Evolutionary conservation across 2,113 vertebrate genomes (phyloP).

Genomic region (Sceloporus undulatus): DNA sequence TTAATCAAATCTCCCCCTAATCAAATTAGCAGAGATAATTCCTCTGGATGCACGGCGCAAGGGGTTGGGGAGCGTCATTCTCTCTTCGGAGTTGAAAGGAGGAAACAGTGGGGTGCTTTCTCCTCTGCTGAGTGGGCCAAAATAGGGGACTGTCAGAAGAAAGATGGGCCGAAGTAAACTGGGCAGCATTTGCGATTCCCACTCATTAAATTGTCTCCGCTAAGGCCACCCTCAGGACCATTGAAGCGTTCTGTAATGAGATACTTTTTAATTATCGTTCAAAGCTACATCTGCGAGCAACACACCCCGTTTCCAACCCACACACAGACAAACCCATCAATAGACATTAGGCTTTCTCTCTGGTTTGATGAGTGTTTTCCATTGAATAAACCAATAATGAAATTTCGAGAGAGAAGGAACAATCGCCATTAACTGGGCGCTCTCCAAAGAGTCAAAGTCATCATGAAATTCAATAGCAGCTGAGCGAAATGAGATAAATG

Average conservation of each 20-base stretch:
- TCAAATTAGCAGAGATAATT: slow-evolving; percentile 99
- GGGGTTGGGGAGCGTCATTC: slow-evolving; percentile 87
- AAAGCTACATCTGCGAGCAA: slow-evolving; percentile 99
- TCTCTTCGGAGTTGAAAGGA: slow-evolving; percentile 96
- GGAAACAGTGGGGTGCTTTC: slow-evolving; percentile 93
- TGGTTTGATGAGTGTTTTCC: slow-evolving; percentile 99
- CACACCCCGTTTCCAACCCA: slow-evolving; percentile 87
- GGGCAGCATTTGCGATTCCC: slow-evolving; percentile 96
- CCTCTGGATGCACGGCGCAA: slow-evolving; percentile 94
- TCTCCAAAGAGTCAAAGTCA: slow-evolving; percentile 95
- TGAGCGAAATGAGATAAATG: slow-evolving; percentile 99
- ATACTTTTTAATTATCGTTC: slow-evolving; percentile 99
- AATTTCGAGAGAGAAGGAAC: slow-evolving; percentile 97
- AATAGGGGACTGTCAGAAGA: slow-evolving; percentile 93
- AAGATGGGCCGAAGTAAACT: slow-evolving; percentile 94
- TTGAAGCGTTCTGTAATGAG: slow-evolving; percentile 98
- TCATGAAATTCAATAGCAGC: slow-evolving; percentile 99
- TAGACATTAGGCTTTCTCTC: slow-evolving; percentile 94
- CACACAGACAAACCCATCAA: slow-evolving; percentile 98
- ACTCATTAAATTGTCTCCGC: slow-evolving; percentile 98
- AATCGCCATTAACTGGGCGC: slow-evolving; percentile 96
- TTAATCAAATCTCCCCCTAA: slow-evolving; percentile 99
- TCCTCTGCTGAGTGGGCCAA: slow-evolving; percentile 94
- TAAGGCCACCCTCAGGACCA: slow-evolving; percentile 96
- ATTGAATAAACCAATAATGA: slow-evolving; percentile 99